A percentile compares a stretch with the other conserved stretches of the same genome.
Evolutionary conservation across 37 sponge, comb jelly and placozoan species (phyloP).

Genomic region (Halisarca cf. caerulea): DNA sequence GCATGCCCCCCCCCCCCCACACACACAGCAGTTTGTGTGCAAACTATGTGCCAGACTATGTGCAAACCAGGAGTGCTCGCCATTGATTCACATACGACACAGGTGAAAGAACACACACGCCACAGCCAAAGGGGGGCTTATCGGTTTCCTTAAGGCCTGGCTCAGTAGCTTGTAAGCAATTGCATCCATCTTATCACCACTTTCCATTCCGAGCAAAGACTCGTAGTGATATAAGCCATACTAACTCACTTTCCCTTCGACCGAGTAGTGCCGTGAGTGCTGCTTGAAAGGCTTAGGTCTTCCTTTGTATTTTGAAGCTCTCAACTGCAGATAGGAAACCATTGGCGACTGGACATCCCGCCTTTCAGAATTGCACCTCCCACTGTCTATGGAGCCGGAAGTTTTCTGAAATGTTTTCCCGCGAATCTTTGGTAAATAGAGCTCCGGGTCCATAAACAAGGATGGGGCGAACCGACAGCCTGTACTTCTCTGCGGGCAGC

Average conservation of each 20-base stretch:
- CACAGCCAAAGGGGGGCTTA: too few relatives aligned
- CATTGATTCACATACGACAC: too few relatives aligned
- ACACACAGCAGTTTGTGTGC: too few relatives aligned
- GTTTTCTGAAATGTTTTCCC: neutral
- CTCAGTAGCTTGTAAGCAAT: too few relatives aligned
- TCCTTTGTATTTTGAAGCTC: neutral
- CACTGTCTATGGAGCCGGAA: neutral
- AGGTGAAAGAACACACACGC: too few relatives aligned
- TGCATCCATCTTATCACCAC: too few relatives aligned
- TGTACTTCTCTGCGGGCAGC: neutral
- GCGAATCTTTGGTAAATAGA: neutral
- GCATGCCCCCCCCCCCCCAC: too few relatives aligned
- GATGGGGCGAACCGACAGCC: neutral
- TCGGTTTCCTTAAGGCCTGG: too few relatives aligned
- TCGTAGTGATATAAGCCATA: too few relatives aligned
- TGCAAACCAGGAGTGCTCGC: too few relatives aligned
- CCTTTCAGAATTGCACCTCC: neutral
- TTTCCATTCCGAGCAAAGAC: too few relatives aligned
- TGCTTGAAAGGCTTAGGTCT: neutral
- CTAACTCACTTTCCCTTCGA: neutral
- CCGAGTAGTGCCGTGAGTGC: neutral
- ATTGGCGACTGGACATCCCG: neutral
- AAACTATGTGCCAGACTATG: too few relatives aligned
- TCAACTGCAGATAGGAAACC: slow-evolving; percentile 10
- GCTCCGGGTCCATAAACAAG: neutral